Conservation (phyloP, 2,797 vertebrate species). For the Phoeniculus purpureus region DNA sequence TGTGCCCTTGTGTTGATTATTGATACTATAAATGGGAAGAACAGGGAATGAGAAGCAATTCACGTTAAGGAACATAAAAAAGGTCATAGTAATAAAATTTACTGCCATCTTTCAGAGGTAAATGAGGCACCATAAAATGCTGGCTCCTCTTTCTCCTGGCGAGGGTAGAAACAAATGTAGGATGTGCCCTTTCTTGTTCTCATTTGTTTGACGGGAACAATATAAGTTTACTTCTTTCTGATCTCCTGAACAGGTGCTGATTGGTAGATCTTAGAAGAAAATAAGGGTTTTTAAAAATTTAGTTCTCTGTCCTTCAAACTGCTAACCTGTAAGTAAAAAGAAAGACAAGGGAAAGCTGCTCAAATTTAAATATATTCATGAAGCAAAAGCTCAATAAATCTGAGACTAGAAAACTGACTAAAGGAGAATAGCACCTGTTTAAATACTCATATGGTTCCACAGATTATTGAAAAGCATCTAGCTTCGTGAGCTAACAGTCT, state of each 20-base stretch:
- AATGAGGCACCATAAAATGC: neutral
- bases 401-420: neutral
- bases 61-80: neutral
- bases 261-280: neutral
- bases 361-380: neutral
- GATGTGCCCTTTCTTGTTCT: neutral
- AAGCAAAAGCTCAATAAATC: neutral
- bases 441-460: neutral
- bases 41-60: neutral
- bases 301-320: neutral
- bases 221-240: neutral
- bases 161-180: neutral
- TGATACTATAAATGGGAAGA: neutral
- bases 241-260: neutral
- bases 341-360: neutral
- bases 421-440: neutral
- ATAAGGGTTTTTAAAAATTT: neutral
- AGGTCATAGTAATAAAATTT: conserved; percentile 3
- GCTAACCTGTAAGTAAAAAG: neutral
- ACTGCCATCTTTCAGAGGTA: neutral
- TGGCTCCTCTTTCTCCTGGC: neutral
- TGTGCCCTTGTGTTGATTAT: neutral
- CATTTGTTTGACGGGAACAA: neutral
- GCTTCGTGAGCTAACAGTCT: neutral
- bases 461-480: neutral